phyloP scores from a whole-genome alignment of 2,113 vertebrate genomes.

The Salminus brasiliensis region DNA sequence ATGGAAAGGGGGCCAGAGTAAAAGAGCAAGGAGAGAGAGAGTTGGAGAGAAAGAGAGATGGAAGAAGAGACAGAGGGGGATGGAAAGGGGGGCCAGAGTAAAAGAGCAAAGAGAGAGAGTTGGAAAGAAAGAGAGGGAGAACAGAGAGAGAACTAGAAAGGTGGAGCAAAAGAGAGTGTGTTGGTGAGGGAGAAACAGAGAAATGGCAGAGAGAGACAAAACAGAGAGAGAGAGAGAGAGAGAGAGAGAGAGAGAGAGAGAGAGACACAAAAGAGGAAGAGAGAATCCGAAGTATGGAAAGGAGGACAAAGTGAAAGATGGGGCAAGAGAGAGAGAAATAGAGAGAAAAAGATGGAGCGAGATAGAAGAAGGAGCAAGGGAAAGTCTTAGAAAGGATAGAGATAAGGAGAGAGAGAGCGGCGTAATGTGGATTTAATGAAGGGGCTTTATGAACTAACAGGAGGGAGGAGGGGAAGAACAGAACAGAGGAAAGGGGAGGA shows the following conservation, averaged over 20 bases:
- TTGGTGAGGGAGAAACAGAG: slow-evolving; percentile 18
- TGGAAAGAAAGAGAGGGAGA: slow-evolving; percentile 52
- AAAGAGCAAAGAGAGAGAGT: too few species aligned
- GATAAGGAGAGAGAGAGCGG: slow-evolving; percentile 42
- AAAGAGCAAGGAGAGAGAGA: background rate
- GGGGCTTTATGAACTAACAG: slow-evolving; percentile 64
- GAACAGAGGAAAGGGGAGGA: slow-evolving; percentile 38
- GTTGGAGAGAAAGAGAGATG: slow-evolving; percentile 45
- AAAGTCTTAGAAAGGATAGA: too few species aligned
- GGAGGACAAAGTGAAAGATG: background rate
- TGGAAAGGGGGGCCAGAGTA: slow-evolving; percentile 18
- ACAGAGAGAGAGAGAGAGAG: background rate
- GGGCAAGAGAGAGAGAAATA: too few species aligned
- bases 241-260: too few species aligned
- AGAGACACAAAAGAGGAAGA: background rate
- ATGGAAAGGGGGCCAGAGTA: too few species aligned
- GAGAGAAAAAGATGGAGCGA: too few species aligned
- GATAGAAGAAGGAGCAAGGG: too few species aligned
- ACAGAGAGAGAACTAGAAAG: slow-evolving; percentile 62
- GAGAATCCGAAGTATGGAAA: background rate
- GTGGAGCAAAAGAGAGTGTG: slow-evolving; percentile 40
- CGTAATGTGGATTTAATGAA: slow-evolving; percentile 77
- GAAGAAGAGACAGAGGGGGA: slow-evolving; percentile 54
- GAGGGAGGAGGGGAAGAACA: slow-evolving; percentile 42
- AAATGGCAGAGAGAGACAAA: background rate